phyloP scores from a whole-genome alignment of 2,113 vertebrate species.

The Nothoprocta perdicaria region DNA sequence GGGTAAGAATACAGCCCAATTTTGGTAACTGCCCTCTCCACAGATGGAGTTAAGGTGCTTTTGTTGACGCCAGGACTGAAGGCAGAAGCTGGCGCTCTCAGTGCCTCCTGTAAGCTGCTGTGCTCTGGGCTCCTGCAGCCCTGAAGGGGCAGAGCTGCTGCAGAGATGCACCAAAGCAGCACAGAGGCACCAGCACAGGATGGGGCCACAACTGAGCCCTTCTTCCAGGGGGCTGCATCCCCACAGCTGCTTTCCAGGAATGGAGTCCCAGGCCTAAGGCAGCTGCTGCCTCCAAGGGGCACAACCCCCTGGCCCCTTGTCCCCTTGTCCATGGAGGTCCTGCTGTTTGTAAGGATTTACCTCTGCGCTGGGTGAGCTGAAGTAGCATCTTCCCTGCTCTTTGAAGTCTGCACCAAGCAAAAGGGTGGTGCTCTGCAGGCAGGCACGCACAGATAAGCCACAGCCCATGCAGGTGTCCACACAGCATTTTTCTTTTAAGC shows the following conservation, averaged over 20 bases:
- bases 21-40: not conserved
- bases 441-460: not conserved
- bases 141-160: not conserved
- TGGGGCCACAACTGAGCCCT: not conserved
- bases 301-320: not conserved
- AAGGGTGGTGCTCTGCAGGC: not conserved
- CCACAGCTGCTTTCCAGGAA: conserved; percentile 30
- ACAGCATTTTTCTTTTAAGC: conserved; percentile 49
- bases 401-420: not conserved
- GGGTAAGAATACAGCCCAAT: not conserved
- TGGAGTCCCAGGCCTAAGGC: not conserved
- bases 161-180: not conserved
- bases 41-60: not conserved
- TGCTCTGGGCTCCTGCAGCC: not conserved
- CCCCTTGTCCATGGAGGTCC: not conserved
- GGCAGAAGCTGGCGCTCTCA: not conserved
- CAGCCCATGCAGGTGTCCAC: not conserved
- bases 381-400: not conserved
- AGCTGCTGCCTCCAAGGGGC: not conserved
- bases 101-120: not conserved
- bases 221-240: not conserved
- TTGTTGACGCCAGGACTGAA: not conserved
- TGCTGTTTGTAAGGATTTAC: not conserved
- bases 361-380: not conserved
- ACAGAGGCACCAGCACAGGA: not conserved